Percentiles rank a stretch among this genome's conserved stretches.
phyloP scores from a whole-genome alignment of 2,113 vertebrate species.

The Phyllopteryx taeniolatus region DNA sequence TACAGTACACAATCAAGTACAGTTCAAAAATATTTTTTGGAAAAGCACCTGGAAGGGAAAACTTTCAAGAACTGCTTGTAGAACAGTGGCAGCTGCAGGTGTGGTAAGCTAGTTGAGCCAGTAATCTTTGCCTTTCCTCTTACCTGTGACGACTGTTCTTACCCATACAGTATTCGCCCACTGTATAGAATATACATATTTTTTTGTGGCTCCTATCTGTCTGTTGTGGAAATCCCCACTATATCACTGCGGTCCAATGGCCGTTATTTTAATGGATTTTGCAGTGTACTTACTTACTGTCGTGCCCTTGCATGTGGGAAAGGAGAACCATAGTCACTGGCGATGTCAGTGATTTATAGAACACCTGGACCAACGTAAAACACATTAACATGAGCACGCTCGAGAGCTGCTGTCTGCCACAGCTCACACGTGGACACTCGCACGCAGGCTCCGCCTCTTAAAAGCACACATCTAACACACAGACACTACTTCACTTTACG shows the following conservation, averaged over 20 bases:
- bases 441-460: not conserved
- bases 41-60: constrained; percentile 36
- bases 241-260: too few relatives aligned
- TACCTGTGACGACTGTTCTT: not conserved
- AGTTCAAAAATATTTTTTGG: constrained; percentile 16
- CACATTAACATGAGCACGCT: too few relatives aligned
- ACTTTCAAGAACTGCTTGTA: constrained; percentile 37
- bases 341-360: not conserved
- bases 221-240: too few relatives aligned
- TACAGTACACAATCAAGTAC: not conserved
- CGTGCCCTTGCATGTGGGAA: not conserved
- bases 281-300: not conserved
- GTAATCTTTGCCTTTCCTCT: too few relatives aligned
- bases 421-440: not conserved
- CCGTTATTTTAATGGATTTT: too few relatives aligned
- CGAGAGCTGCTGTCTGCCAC: not conserved
- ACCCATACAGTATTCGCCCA: not conserved
- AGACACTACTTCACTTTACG: not conserved
- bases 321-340: not conserved
- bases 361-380: not conserved
- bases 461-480: not conserved
- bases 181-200: not conserved
- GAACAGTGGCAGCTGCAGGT: not conserved
- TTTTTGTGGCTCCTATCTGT: not conserved
- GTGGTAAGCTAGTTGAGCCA: too few relatives aligned